Evolutionary conservation across 2,113 vertebrate species (phyloP).

Genomic region (Chaenocephalus aceratus): DNA sequence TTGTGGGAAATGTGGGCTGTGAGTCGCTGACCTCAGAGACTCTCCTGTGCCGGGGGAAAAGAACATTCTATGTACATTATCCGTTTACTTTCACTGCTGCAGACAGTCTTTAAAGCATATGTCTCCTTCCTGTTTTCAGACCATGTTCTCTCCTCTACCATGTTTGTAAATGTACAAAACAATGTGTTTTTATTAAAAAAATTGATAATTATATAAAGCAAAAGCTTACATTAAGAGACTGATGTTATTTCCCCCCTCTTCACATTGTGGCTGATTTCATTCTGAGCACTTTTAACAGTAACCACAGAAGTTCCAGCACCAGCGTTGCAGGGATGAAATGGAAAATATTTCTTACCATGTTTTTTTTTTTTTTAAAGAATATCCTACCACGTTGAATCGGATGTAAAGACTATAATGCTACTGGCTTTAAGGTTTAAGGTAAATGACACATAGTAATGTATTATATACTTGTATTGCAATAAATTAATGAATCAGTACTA

Average conservation of each 20-base stretch:
- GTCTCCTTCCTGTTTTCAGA: constrained; percentile 15
- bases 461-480: too few relatives aligned
- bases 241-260: constrained; percentile 34
- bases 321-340: constrained; percentile 36
- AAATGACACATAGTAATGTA: too few relatives aligned
- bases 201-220: constrained; percentile 37
- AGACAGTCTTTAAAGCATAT: not conserved
- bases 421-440: not conserved
- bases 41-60: constrained; percentile 35
- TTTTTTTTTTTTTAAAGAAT: not conserved
- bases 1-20: constrained; percentile 43
- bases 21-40: constrained; percentile 40
- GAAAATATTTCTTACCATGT: constrained; percentile 31
- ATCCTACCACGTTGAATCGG: too few relatives aligned
- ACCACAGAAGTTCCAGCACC: constrained; percentile 24
- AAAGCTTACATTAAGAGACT: constrained; percentile 6
- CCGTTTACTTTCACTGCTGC: constrained; percentile 25
- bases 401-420: constrained; percentile 1
- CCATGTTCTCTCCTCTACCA: not conserved
- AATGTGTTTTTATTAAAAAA: constrained; percentile 28
- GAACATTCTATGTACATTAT: constrained; percentile 39
- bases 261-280: not conserved
- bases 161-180: constrained; percentile 29
- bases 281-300: not conserved
- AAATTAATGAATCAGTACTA: too few relatives aligned